phyloP scores from a whole-genome alignment of 2,113 vertebrate genomes.

The Poecilia latipinna region DNA sequence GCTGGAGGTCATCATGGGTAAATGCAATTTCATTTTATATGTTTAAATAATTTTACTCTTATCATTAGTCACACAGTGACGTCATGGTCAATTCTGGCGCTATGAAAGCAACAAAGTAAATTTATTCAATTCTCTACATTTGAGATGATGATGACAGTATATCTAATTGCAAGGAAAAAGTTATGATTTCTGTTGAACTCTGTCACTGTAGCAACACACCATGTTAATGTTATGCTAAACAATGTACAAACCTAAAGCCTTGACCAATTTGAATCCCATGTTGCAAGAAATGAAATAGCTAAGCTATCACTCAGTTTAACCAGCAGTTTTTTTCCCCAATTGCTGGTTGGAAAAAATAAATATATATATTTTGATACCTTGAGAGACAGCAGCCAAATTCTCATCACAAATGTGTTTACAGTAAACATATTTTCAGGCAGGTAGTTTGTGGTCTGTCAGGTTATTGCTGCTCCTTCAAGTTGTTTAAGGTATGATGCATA shows the following conservation, averaged over 20 bases:
- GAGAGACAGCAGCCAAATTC: not conserved
- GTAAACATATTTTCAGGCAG: not conserved
- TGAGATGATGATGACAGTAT: too few species aligned
- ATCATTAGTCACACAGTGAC: not conserved
- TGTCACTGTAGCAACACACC: too few species aligned
- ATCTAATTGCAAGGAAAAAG: too few species aligned
- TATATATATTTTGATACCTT: not conserved
- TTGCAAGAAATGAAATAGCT: not conserved
- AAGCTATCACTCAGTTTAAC: not conserved
- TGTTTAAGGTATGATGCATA: too few species aligned
- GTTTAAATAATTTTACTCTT: not conserved
- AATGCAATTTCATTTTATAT: not conserved
- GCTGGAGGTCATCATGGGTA: not conserved
- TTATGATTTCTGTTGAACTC: too few species aligned
- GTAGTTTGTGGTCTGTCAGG: not conserved
- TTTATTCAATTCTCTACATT: too few species aligned
- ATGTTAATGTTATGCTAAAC: too few species aligned
- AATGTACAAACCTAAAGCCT: too few species aligned
- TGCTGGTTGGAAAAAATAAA: too few species aligned
- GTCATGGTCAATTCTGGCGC: not conserved
- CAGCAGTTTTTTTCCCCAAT: too few species aligned
- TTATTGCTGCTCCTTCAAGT: not conserved
- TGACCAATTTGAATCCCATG: not conserved
- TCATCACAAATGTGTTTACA: not conserved
- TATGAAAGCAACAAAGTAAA: not conserved